A percentile compares a stretch with the other conserved stretches of the same genome.
Evolutionary conservation across 2,888 invertebrate species (phyloP).

Genomic region (Trissolcus japonicus): DNA sequence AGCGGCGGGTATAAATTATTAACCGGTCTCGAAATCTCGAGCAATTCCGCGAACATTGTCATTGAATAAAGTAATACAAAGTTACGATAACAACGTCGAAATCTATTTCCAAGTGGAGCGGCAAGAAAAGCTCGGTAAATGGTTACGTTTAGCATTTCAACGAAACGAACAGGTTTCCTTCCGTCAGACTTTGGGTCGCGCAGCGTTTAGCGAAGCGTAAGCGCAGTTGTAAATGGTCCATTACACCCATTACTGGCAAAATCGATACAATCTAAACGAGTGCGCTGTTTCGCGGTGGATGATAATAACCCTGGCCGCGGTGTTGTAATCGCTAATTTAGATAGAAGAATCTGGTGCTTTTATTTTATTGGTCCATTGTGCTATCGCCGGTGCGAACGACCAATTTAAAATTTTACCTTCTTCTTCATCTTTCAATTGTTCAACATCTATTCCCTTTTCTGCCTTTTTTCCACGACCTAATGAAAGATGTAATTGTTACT

Average conservation of each 20-base stretch:
- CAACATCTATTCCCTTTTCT: too few relatives aligned
- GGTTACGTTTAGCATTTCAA: slow-evolving; percentile 37
- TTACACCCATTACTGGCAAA: slow-evolving; percentile 41
- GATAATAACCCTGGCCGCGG: slow-evolving; percentile 23
- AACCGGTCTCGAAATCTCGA: slow-evolving; percentile 21
- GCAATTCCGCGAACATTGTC: slow-evolving; percentile 29
- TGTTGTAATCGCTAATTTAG: slow-evolving; percentile 24
- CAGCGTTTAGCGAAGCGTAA: slow-evolving; percentile 37
- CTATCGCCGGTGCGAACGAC: slow-evolving; percentile 12
- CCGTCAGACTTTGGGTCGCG: slow-evolving; percentile 30
- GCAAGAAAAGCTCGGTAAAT: slow-evolving; percentile 26
- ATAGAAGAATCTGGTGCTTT: slow-evolving; percentile 14
- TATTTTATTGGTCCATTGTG: not conserved
- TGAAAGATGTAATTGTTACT: too few relatives aligned
- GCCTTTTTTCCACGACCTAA: too few relatives aligned
- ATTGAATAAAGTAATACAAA: slow-evolving; percentile 39
- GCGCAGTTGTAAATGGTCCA: slow-evolving; percentile 45
- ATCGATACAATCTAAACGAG: slow-evolving; percentile 51
- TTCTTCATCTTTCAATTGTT: not conserved
- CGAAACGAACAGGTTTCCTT: slow-evolving; percentile 40
- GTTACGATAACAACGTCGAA: slow-evolving; percentile 29
- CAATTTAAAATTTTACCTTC: slow-evolving; percentile 16
- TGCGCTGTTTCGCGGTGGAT: slow-evolving; percentile 34
- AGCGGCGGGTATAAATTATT: slow-evolving; percentile 10
- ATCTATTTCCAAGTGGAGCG: slow-evolving; percentile 25